Base-by-base conservation (phyloP, 2,797 vertebrate species). In the Phrynocephalus guinanensis region DNA sequence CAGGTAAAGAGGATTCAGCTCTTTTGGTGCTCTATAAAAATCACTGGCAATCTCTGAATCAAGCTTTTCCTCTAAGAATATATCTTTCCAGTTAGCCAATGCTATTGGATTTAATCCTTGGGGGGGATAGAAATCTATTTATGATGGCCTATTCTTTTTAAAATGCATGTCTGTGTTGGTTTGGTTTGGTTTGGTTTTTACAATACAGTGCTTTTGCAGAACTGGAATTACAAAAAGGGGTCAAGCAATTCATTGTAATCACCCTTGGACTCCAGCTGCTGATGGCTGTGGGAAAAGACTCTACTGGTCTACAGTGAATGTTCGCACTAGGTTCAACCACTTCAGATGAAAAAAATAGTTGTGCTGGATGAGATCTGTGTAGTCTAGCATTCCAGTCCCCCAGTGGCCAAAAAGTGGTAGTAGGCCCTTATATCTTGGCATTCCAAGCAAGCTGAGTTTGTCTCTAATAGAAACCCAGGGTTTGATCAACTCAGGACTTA, bases 1-100 rank as follows among this genome's bases (percentile, higher is more conserved):
- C 97, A 97, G 97, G 97, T 98, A 92, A 26, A 86, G 56, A 86
- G 56, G 89, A 6, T 78, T 89, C 52, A 80, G 76, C 86, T 88
- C 77, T 79, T 77, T 60, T 1, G 18, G 60, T 72, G 84, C n/a
- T 85, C 83, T 18, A 44, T 56, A 81, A 44, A 73, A 48, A 33
- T 5, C 28, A 28, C 60, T 15, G 50, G 66, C 76, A 11, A 73
- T 72, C 78, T 84, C 9, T 56, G 44, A 60, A 48, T 20, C 73
- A 18, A 30, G 28, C 15, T 44, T 70, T 33, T 70, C 26, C 16
- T 50, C 20, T 72, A 72, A 66, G n/a, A 66, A 16, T 71, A 68
- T 48, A 67, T 50, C 24, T 26, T 86, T 83, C 68, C 38, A 33
- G 3, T 70, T 56, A 78, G 16, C 67, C 16, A 30, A 9, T 33